Evolutionary conservation across 2,113 vertebrate species (phyloP).

Genomic region (Merops nubicus): DNA sequence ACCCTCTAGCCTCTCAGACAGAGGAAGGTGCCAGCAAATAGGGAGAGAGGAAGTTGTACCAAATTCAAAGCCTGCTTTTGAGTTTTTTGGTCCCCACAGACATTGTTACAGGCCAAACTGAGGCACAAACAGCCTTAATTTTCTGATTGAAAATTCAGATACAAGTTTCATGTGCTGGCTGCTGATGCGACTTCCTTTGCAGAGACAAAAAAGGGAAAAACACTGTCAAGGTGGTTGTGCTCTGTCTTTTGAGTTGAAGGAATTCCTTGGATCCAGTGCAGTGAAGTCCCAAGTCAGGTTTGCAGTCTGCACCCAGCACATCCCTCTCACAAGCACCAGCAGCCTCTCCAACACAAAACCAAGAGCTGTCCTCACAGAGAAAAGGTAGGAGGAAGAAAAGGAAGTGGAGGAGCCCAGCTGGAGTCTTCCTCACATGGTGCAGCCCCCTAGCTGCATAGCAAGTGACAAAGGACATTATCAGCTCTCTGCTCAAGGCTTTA

Average conservation of each 20-base stretch:
- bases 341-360: background rate
- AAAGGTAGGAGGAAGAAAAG: background rate
- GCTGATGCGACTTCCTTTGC: background rate
- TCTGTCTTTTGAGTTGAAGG: background rate
- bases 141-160: background rate
- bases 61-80: background rate
- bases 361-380: background rate
- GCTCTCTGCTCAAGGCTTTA: background rate
- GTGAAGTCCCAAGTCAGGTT: background rate
- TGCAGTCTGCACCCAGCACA: background rate
- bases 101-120: background rate
- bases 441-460: background rate
- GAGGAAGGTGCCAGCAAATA: background rate
- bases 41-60: background rate
- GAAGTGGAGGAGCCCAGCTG: background rate
- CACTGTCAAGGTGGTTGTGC: fast-evolving
- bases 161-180: background rate
- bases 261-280: background rate
- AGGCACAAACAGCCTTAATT: background rate
- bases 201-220: background rate
- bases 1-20: background rate
- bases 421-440: background rate
- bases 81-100: background rate
- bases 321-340: background rate
- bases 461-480: background rate